phyloP scores from a whole-genome alignment of 2,113 vertebrate species.

The Picathartes gymnocephalus region DNA sequence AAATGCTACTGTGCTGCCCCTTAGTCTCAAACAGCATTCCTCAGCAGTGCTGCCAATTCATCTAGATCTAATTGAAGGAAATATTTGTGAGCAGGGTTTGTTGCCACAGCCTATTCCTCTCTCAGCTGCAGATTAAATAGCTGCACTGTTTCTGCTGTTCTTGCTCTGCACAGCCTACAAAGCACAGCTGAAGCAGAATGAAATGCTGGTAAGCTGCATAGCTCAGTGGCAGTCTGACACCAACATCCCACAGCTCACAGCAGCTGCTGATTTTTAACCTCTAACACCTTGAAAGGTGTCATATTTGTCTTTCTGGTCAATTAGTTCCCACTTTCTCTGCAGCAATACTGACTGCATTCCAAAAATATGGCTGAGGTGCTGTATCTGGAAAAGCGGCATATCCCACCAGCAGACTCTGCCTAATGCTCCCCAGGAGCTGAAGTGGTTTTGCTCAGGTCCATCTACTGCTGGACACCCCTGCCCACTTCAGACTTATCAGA shows the following conservation, averaged over 20 bases:
- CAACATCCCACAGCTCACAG: neutral
- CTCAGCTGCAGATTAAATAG: neutral
- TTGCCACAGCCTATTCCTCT: neutral
- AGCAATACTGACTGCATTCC: neutral
- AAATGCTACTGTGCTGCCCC: neutral
- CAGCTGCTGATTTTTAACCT: neutral
- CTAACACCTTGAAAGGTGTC: neutral
- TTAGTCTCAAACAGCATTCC: neutral
- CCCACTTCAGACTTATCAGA: neutral
- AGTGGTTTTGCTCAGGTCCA: neutral
- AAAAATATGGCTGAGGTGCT: neutral
- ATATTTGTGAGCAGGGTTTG: neutral
- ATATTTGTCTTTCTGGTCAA: neutral
- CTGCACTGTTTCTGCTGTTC: neutral
- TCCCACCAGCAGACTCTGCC: neutral
- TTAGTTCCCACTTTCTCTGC: neutral
- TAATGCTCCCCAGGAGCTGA: neutral
- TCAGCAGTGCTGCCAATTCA: neutral
- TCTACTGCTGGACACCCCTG: neutral
- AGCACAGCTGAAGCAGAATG: slow-evolving; percentile 26
- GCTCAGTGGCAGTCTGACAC: neutral
- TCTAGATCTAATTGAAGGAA: neutral
- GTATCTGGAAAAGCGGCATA: neutral
- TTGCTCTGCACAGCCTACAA: neutral
- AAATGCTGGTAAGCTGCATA: neutral